phyloP scores from a whole-genome alignment of 92 coral and sea anemone species.

The Hydrozoanthus gracilis region DNA sequence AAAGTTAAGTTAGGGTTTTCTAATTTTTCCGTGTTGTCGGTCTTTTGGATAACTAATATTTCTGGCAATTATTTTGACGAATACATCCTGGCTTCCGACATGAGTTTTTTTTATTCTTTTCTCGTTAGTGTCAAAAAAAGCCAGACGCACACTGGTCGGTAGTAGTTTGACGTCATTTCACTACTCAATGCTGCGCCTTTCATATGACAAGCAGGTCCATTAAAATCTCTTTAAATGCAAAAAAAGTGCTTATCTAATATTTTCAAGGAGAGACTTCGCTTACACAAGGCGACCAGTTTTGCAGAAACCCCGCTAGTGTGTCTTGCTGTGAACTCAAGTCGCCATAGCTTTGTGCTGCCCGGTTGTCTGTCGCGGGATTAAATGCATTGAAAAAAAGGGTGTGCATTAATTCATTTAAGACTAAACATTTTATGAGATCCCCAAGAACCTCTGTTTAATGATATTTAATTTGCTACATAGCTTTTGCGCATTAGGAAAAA shows the following conservation, averaged over 20 bases:
- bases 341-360: slow-evolving; percentile 25
- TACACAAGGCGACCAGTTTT: slow-evolving; percentile 2
- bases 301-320: slow-evolving; percentile 30
- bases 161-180: slow-evolving; percentile 40
- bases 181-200: slow-evolving; percentile 36
- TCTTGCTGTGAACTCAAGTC: slow-evolving; percentile 30
- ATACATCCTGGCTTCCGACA: slow-evolving; percentile 37
- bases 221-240: slow-evolving; percentile 50
- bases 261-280: slow-evolving; percentile 39
- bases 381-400: slow-evolving; percentile 16
- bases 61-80: slow-evolving; percentile 15
- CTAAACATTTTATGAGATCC: slow-evolving; percentile 29
- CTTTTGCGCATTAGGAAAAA: neutral
- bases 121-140: slow-evolving; percentile 33
- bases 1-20: neutral
- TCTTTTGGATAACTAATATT: slow-evolving; percentile 6
- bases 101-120: slow-evolving; percentile 38
- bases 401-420: neutral
- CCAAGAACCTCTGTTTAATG: slow-evolving; percentile 27
- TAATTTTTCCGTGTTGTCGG: neutral
- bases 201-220: slow-evolving; percentile 19
- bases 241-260: slow-evolving; percentile 39
- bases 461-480: slow-evolving; percentile 37
- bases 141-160: slow-evolving; percentile 32
- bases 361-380: slow-evolving; percentile 22